A percentile compares a stretch with the other conserved stretches of the same genome.
phyloP scores from a whole-genome alignment of 2,888 invertebrate genomes.

The Tupiocoris notatus region DNA sequence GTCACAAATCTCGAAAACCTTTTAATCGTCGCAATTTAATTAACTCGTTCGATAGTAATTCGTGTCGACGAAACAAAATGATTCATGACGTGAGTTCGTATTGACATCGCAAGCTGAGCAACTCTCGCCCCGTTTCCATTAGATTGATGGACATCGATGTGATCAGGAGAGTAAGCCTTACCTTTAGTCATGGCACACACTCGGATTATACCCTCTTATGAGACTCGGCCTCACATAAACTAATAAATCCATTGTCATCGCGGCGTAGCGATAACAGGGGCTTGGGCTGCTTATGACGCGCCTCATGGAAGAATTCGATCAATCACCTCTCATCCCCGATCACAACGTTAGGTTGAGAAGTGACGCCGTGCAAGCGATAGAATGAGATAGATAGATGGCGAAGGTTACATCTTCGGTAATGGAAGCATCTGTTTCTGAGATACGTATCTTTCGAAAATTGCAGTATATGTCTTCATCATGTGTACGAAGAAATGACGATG shows the following conservation, averaged over 20 bases:
- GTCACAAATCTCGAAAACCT: too few relatives aligned
- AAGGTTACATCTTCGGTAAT: constrained; percentile 9
- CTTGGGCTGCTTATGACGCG: constrained; percentile 34
- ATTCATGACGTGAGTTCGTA: too few relatives aligned
- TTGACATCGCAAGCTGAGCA: too few relatives aligned
- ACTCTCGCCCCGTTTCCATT: neutral
- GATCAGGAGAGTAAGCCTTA: neutral
- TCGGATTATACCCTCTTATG: neutral
- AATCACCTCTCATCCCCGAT: constrained; percentile 21
- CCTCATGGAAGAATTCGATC: constrained; percentile 30
- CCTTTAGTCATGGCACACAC: neutral
- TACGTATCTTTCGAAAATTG: constrained; percentile 16
- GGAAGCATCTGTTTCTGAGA: constrained; percentile 37
- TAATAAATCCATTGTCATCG: constrained; percentile 38
- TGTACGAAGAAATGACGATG: neutral
- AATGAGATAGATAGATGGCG: neutral
- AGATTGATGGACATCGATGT: neutral
- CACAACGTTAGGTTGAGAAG: neutral
- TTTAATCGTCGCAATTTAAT: too few relatives aligned
- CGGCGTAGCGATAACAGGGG: constrained; percentile 10
- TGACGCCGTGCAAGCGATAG: constrained; percentile 1
- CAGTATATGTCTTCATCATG: constrained; percentile 28
- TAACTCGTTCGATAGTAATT: too few relatives aligned
- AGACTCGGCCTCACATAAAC: constrained; percentile 22
- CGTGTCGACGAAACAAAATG: too few relatives aligned